Conservation (phyloP, 2,797 vertebrate species). For the Myiotriccus ornatus region DNA sequence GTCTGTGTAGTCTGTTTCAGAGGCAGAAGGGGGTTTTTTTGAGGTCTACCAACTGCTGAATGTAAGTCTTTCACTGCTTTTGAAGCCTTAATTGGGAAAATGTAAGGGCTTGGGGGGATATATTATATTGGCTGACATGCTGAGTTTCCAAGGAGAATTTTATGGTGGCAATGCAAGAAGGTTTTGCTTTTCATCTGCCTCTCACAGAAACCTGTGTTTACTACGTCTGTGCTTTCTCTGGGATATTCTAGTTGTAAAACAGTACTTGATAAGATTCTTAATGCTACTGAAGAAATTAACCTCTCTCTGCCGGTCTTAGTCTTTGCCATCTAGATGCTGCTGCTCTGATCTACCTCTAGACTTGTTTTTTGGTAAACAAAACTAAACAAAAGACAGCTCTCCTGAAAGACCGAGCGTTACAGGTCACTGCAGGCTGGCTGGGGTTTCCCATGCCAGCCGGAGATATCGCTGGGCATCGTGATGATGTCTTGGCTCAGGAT, state of each 20-base stretch:
- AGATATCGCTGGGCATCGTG: accelerated
- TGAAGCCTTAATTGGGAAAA: background rate
- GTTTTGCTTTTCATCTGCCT: background rate
- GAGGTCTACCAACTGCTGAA: background rate
- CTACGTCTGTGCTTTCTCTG: background rate
- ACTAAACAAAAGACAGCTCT: background rate
- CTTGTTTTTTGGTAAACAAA: background rate
- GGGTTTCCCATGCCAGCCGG: background rate
- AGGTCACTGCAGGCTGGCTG: background rate
- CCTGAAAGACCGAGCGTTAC: background rate
- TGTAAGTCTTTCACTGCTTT: background rate
- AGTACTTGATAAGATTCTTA: background rate
- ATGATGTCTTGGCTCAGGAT: background rate
- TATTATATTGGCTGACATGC: background rate
- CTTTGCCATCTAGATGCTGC: background rate
- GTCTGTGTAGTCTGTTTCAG: background rate
- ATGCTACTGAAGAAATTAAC: background rate
- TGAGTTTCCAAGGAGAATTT: background rate
- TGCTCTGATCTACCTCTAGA: background rate
- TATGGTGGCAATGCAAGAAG: background rate
- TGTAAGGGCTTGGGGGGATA: background rate
- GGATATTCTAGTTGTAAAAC: background rate
- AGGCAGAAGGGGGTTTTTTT: background rate
- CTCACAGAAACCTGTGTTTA: background rate
- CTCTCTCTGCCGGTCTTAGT: background rate